Percentiles rank a stretch among this genome's conserved stretches.
phyloP scores from a whole-genome alignment of 1,140 invertebrate genomes.

The Drosophila erecta region DNA sequence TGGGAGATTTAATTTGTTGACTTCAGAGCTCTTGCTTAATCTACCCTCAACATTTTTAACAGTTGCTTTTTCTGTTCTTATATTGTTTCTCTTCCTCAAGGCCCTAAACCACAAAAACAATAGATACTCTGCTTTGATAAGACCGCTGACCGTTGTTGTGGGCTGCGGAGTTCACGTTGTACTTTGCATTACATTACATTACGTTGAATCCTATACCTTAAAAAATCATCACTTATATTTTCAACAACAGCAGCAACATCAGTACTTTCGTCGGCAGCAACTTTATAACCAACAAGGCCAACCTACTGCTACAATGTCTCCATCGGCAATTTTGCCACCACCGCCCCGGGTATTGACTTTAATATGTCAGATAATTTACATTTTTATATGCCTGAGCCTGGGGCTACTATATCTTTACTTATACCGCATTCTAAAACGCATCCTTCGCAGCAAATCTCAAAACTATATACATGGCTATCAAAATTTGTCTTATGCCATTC shows the following conservation, averaged over 20 bases:
- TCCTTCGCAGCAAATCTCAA: slow-evolving; percentile 88
- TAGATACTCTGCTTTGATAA: slow-evolving; percentile 88
- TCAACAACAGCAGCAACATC: slow-evolving; percentile 73
- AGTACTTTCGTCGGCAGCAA: slow-evolving; percentile 51
- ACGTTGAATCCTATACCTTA: slow-evolving; percentile 87
- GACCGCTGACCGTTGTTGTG: slow-evolving; percentile 90
- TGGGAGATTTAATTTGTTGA: slow-evolving; percentile 90
- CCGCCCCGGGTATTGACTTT: slow-evolving; percentile 88
- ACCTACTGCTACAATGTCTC: slow-evolving; percentile 9
- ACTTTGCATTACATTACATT: slow-evolving; percentile 91
- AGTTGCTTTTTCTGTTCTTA: slow-evolving; percentile 93
- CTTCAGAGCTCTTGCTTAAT: slow-evolving; percentile 93
- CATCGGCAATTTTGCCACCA: slow-evolving; percentile 47
- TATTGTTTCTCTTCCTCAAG: slow-evolving; percentile 92
- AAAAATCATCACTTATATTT: slow-evolving; percentile 70
- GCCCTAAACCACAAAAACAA: slow-evolving; percentile 88
- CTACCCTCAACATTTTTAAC: slow-evolving; percentile 93
- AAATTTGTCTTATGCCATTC: slow-evolving; percentile 91
- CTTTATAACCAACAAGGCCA: slow-evolving; percentile 40
- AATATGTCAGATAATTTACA: slow-evolving; percentile 93
- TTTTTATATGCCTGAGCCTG: slow-evolving; percentile 91
- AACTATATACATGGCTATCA: slow-evolving; percentile 89
- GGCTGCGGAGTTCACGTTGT: slow-evolving; percentile 90
- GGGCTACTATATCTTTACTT: slow-evolving; percentile 94
- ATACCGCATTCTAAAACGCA: slow-evolving; percentile 89